Conservation (phyloP, 2,797 vertebrate genomes). For the Parambassis ranga region DNA sequence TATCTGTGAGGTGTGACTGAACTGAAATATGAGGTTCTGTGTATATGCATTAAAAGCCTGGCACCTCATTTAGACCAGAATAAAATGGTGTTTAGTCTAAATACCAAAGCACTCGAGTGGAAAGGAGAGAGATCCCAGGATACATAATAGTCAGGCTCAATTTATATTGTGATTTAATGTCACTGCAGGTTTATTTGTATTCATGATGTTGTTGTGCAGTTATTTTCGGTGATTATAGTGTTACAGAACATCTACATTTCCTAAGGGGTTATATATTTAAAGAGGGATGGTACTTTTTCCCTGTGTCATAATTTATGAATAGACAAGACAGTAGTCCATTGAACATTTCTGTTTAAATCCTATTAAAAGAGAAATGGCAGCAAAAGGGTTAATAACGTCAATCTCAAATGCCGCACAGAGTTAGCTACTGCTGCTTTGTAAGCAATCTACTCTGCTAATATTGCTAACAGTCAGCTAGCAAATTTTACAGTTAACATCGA, state of each 20-base stretch:
- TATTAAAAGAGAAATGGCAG: too few species aligned
- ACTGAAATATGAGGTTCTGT: conserved; percentile 36
- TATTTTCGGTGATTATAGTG: background rate
- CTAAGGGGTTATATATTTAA: too few species aligned
- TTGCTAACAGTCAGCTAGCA: too few species aligned
- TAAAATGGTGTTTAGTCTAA: background rate
- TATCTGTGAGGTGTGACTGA: conserved; percentile 34
- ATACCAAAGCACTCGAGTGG: background rate
- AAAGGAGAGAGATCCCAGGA: background rate
- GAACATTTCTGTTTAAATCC: too few species aligned
- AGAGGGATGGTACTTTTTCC: too few species aligned
- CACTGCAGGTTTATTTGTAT: background rate
- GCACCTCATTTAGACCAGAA: background rate
- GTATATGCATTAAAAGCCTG: background rate
- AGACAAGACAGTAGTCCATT: too few species aligned
- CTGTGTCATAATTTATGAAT: too few species aligned
- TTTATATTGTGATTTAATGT: background rate
- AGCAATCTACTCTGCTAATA: too few species aligned
- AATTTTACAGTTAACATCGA: too few species aligned
- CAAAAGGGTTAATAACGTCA: too few species aligned
- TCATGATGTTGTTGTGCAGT: background rate
- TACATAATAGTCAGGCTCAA: background rate
- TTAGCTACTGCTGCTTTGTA: too few species aligned
- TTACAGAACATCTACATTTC: background rate
- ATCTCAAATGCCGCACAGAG: too few species aligned